Percentiles rank a stretch among this genome's conserved stretches.
These are phyloP conservation scores for Kryptolebias marmoratus DNA, from an alignment of 2,113 vertebrate genomes.

Conservation along the genomic window DNA sequence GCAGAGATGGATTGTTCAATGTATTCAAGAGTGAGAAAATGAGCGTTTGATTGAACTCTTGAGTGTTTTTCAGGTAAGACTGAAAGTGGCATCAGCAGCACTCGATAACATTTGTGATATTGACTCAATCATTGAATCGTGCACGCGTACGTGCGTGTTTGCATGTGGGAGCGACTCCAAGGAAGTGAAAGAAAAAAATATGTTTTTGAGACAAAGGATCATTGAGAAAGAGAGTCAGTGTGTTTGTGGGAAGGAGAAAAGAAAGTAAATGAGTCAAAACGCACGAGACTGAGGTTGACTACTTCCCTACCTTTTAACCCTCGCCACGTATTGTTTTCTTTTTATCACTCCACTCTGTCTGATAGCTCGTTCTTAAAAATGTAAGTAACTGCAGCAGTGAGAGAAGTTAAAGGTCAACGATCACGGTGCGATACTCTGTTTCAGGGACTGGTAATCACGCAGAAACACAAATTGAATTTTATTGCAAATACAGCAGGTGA, in stretches of 20 bases:
- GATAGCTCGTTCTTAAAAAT: neutral
- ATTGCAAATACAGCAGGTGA: too few species aligned
- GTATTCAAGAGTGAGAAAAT: constrained; percentile 13
- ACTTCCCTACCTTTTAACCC: neutral
- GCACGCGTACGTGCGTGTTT: constrained; percentile 1
- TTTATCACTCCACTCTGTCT: neutral
- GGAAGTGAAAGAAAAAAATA: constrained; percentile 11
- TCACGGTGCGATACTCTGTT: neutral
- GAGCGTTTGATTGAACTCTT: constrained; percentile 37
- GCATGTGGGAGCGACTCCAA: neutral
- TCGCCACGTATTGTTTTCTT: neutral
- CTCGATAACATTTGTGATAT: constrained; percentile 47
- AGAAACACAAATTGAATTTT: too few species aligned
- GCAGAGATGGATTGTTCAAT: neutral
- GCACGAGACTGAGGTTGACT: neutral
- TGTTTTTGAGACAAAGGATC: neutral
- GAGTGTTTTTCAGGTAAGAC: constrained; percentile 29
- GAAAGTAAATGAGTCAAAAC: constrained; percentile 19
- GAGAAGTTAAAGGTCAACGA: neutral
- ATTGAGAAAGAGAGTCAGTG: constrained; percentile 2
- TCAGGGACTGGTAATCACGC: too few species aligned
- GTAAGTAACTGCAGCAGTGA: neutral
- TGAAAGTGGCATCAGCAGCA: constrained; percentile 28
- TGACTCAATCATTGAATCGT: constrained; percentile 25
- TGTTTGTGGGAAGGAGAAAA: neutral